These are phyloP conservation scores for Caenorhabditis panamensis DNA, from an alignment of 2,888 invertebrate genomes.

Conservation along the genomic window DNA sequence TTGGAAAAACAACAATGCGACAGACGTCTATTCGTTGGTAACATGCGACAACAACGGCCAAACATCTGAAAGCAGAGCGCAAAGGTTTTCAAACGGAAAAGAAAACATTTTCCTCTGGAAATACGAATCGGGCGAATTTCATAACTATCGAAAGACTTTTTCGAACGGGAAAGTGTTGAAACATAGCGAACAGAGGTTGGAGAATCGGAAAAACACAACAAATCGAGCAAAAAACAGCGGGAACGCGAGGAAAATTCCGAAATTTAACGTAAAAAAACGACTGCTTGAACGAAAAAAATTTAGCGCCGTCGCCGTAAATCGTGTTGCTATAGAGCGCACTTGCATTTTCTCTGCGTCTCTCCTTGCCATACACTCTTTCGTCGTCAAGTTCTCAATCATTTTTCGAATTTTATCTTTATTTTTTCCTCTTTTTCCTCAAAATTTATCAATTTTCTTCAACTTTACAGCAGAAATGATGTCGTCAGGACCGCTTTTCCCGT, in stretches of 20 bases:
- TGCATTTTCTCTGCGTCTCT: conserved; percentile 37
- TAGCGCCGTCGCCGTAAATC: conserved; percentile 6
- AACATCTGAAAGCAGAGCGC: background rate
- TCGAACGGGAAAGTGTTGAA: background rate
- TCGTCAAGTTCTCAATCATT: background rate
- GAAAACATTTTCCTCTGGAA: background rate
- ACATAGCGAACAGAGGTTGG: background rate
- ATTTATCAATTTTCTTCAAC: background rate
- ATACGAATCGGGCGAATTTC: too few species aligned
- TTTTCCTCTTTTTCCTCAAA: background rate
- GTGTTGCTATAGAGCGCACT: conserved; percentile 25
- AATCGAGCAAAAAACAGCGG: background rate
- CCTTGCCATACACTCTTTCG: conserved; percentile 4
- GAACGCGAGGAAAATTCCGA: too few species aligned
- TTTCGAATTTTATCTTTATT: conserved; percentile 2
- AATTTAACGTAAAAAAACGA: too few species aligned
- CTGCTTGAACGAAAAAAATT: conserved; percentile 14
- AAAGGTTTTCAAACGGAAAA: background rate
- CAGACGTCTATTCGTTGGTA: background rate
- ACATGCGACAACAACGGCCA: background rate
- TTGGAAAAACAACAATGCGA: conserved; percentile 6
- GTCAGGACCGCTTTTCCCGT: conserved; percentile 19
- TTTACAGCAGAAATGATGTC: conserved; percentile 25
- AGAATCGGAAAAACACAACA: background rate
- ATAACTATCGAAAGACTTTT: too few species aligned